Conservation (phyloP, 2,888 invertebrate genomes). For the Harpagoxenus sublaevis region DNA sequence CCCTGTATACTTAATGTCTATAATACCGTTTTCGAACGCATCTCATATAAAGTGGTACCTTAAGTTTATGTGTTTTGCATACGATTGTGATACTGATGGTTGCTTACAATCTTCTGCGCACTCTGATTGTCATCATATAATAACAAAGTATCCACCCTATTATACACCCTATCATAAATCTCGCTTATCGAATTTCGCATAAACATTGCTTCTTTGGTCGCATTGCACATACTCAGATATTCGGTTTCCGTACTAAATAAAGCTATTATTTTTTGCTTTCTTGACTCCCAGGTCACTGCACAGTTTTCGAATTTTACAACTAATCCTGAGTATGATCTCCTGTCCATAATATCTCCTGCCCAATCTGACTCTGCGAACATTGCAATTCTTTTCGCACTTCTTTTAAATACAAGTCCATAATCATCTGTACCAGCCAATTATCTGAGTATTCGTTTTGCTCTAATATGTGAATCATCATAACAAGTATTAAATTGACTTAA, state of each 20-base stretch:
- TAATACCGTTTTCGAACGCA: too few relatives aligned
- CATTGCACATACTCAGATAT: neutral
- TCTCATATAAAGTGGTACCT: too few relatives aligned
- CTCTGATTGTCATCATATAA: neutral
- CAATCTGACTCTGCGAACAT: neutral
- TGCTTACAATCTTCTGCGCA: neutral
- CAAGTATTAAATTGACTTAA: conserved; percentile 1
- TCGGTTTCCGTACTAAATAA: neutral
- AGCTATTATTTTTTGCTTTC: neutral
- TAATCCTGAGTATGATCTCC: neutral
- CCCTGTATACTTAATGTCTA: too few relatives aligned
- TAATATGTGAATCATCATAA: neutral
- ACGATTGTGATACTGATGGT: neutral
- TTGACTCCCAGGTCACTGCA: neutral
- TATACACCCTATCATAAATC: too few relatives aligned
- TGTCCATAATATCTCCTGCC: neutral
- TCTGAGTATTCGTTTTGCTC: neutral
- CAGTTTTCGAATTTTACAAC: neutral
- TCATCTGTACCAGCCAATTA: conserved; percentile 3
- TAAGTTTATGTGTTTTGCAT: neutral
- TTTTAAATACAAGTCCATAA: neutral
- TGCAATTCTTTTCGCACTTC: neutral
- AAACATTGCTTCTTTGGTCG: neutral
- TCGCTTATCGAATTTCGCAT: neutral
- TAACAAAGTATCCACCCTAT: neutral